phyloP scores from a whole-genome alignment of 1,140 invertebrate species.

The Bathynomus jamesi region DNA sequence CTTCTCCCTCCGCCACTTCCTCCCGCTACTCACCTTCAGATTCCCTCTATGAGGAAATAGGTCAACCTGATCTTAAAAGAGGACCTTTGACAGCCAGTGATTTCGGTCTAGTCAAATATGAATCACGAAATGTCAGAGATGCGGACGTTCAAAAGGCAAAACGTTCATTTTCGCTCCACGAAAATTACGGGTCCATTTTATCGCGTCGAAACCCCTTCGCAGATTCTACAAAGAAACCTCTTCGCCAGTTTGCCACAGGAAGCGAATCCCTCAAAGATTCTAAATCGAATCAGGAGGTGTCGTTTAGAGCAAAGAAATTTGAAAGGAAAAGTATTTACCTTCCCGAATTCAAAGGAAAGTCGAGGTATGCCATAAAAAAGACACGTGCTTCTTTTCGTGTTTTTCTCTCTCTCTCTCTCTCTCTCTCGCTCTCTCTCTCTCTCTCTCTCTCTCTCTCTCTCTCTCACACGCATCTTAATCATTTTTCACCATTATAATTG shows the following conservation, averaged over 20 bases:
- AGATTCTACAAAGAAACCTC: background rate
- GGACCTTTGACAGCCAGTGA: background rate
- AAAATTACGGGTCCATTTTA: background rate
- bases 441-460: background rate
- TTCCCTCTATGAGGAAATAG: background rate
- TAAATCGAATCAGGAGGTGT: background rate
- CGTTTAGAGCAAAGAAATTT: background rate
- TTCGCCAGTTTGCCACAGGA: background rate
- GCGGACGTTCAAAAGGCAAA: background rate
- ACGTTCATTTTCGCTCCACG: background rate
- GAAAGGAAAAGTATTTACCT: background rate
- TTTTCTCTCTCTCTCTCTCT: conserved; percentile 5
- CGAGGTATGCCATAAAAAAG: background rate
- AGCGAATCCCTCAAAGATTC: background rate
- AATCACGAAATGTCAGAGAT: background rate
- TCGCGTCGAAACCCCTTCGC: background rate
- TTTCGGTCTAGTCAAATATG: background rate
- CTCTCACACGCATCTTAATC: background rate
- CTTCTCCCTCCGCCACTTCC: no score
- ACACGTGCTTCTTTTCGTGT: background rate
- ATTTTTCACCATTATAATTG: background rate
- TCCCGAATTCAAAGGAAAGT: background rate
- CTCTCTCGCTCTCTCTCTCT: conserved; percentile 3
- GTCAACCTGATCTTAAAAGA: background rate
- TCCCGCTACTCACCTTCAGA: background rate